Conservation (phyloP, 2,888 invertebrate genomes). For the Julus scandinavius region DNA sequence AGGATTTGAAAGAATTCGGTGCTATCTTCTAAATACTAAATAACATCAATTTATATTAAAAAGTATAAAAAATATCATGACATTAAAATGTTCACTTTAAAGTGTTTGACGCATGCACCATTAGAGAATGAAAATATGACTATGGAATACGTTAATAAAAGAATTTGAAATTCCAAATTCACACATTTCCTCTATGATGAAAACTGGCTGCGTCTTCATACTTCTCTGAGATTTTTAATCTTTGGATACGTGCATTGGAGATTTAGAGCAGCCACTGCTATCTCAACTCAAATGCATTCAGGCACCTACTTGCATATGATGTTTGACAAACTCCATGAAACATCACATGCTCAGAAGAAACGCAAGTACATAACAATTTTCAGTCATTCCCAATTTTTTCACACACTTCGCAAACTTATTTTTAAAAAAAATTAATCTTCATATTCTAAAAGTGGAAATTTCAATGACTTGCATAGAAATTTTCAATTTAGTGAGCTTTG, state of each 20-base stretch:
- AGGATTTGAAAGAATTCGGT: not conserved
- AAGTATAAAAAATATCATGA: conserved; percentile 17
- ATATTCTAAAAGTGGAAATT: too few relatives aligned
- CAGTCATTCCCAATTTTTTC: not conserved
- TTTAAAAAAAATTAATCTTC: too few relatives aligned
- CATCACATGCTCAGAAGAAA: not conserved
- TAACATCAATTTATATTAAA: not conserved
- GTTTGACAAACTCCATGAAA: not conserved
- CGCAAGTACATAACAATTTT: not conserved
- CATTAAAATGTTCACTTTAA: not conserved
- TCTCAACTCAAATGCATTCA: not conserved
- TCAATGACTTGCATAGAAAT: too few relatives aligned
- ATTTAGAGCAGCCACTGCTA: not conserved
- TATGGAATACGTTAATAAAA: not conserved
- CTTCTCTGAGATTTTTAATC: conserved; percentile 17
- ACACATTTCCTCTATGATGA: not conserved
- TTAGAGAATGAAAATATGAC: not conserved
- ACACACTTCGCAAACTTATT: not conserved
- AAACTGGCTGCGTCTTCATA: not conserved
- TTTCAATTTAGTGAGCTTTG: too few relatives aligned
- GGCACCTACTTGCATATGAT: not conserved
- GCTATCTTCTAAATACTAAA: not conserved
- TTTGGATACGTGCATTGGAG: not conserved
- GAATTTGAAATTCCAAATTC: not conserved
- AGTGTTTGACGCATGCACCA: not conserved